Conservation (phyloP, 1,140 invertebrate species). For the Linepithema humile region DNA sequence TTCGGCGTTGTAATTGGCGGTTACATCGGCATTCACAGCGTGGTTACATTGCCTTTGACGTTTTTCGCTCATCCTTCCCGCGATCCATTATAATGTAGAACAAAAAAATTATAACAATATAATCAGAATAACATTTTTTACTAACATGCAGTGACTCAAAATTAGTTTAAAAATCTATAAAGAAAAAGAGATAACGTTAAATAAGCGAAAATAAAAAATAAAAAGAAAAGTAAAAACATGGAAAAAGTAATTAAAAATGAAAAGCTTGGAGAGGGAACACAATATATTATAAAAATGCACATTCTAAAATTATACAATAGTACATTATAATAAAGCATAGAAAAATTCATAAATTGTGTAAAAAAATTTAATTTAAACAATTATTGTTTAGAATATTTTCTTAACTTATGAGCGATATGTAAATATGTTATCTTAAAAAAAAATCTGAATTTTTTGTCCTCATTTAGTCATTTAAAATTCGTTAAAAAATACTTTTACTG, state of each 20-base stretch:
- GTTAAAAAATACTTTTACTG: background rate
- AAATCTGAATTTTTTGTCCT: background rate
- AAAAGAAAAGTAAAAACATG: background rate
- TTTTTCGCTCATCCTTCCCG: conserved; percentile 33
- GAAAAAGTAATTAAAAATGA: background rate
- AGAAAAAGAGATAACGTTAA: background rate
- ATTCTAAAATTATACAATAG: too few species aligned
- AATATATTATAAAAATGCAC: background rate
- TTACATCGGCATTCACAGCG: conserved; percentile 22
- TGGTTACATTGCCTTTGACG: conserved; percentile 35
- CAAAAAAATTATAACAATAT: background rate
- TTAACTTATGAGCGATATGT: too few species aligned
- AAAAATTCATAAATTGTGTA: too few species aligned
- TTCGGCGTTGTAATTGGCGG: conserved; percentile 35
- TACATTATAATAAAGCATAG: too few species aligned
- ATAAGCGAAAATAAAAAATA: background rate
- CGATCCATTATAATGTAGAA: conserved; percentile 25
- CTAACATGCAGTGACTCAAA: background rate
- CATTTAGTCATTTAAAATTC: background rate
- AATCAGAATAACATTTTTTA: background rate
- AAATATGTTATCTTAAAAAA: too few species aligned
- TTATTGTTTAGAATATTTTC: too few species aligned
- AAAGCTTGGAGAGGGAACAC: background rate
- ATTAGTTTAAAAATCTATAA: background rate
- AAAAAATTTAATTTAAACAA: too few species aligned